Conservation (phyloP, 2,113 vertebrate genomes). For the Coregonus clupeaformis region DNA sequence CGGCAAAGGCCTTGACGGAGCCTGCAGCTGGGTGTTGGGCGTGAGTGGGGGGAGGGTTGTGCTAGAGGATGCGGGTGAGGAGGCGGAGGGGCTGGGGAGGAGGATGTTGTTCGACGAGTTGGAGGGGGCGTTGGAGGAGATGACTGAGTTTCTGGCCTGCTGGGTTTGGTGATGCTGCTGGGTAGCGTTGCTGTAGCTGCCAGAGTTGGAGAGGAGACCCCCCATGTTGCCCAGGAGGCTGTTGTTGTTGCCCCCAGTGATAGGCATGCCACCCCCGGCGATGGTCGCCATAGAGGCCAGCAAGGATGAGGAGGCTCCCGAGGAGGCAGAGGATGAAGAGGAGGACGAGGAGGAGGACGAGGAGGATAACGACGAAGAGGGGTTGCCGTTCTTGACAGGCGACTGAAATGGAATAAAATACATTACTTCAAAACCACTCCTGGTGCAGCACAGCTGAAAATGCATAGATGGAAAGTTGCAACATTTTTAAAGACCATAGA, state of each 20-base stretch:
- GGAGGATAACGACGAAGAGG: slow-evolving; percentile 76
- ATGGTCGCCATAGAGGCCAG: slow-evolving; percentile 70
- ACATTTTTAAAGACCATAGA: no score
- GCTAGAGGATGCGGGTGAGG: slow-evolving; percentile 59
- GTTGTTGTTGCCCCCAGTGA: slow-evolving; percentile 51
- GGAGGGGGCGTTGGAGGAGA: slow-evolving; percentile 19
- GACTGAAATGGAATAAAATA: slow-evolving; percentile 67
- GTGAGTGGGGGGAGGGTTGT: slow-evolving; percentile 24
- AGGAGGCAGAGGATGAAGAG: slow-evolving; percentile 70
- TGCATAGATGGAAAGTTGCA: neutral
- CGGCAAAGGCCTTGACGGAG: slow-evolving; percentile 27
- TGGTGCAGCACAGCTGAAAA: no score
- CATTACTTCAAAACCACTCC: neutral
- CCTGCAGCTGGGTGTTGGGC: slow-evolving; percentile 34
- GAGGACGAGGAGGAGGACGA: slow-evolving; percentile 70
- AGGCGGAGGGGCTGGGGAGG: slow-evolving; percentile 31
- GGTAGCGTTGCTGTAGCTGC: slow-evolving; percentile 76
- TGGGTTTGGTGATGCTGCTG: slow-evolving; percentile 48
- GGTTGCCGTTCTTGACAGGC: slow-evolving; percentile 88
- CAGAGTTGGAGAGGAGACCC: slow-evolving; percentile 61
- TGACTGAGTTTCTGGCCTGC: slow-evolving; percentile 59
- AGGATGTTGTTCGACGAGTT: slow-evolving; percentile 50
- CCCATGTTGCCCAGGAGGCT: slow-evolving; percentile 55
- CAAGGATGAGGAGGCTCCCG: slow-evolving; percentile 55
- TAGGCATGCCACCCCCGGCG: slow-evolving; percentile 37